phyloP scores from a whole-genome alignment of 2,888 invertebrate genomes.

The Pseudoips prasinana region DNA sequence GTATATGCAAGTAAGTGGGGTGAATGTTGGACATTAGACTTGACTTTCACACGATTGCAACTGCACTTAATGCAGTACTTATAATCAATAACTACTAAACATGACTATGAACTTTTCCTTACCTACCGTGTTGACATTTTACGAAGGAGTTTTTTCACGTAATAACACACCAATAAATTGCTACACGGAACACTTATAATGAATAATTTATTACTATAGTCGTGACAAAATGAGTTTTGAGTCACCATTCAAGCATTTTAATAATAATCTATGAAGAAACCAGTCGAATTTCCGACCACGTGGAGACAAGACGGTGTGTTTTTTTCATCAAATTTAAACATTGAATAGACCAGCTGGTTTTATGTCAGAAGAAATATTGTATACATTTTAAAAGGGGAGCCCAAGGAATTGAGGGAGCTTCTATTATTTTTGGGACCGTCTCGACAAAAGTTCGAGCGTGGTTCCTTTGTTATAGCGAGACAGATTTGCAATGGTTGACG shows the following conservation, averaged over 20 bases:
- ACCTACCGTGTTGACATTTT: constrained; percentile 43
- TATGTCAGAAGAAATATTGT: constrained; percentile 66
- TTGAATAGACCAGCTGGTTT: constrained; percentile 77
- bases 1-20: constrained; percentile 70
- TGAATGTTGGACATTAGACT: constrained; percentile 58
- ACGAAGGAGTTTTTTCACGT: constrained; percentile 33
- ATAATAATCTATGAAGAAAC: constrained; percentile 38
- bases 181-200: constrained; percentile 29
- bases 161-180: constrained; percentile 34
- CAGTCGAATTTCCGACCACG: constrained; percentile 67
- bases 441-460: constrained; percentile 44
- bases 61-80: constrained; percentile 41
- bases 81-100: constrained; percentile 28
- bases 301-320: constrained; percentile 48
- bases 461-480: constrained; percentile 55
- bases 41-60: constrained; percentile 70
- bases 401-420: constrained; percentile 60
- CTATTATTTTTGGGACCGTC: constrained; percentile 47
- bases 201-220: constrained; percentile 42
- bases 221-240: constrained; percentile 30
- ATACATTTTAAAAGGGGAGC: constrained; percentile 60
- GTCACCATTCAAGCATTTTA: constrained; percentile 26
- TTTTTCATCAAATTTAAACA: constrained; percentile 39
- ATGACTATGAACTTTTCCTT: constrained; percentile 32
- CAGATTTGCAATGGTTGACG: constrained; percentile 57